Conservation (phyloP, 2,888 invertebrate species). For the Ophion ellenae region DNA sequence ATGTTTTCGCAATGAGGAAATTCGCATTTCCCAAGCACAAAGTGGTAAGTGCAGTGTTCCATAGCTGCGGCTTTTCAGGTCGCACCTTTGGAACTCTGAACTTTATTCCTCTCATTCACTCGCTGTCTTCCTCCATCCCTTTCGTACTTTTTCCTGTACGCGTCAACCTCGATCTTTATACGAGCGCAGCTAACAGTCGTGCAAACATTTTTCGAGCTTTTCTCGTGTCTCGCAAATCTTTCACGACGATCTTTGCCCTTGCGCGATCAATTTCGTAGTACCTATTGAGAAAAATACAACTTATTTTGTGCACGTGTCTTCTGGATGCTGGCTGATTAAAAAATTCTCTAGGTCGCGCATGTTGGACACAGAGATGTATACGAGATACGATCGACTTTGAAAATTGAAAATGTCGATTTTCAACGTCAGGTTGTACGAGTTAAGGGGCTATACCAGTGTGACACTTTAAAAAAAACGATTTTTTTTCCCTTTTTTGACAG, state of each 20-base stretch:
- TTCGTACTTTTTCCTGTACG: constrained; percentile 30
- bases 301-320: neutral
- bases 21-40: constrained; percentile 50
- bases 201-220: constrained; percentile 29
- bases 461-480: too few species aligned
- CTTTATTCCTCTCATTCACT: constrained; percentile 12
- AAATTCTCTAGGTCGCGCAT: too few species aligned
- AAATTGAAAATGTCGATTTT: too few species aligned
- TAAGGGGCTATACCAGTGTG: too few species aligned
- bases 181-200: constrained; percentile 13
- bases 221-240: constrained; percentile 20
- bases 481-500: too few species aligned
- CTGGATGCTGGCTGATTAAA: neutral
- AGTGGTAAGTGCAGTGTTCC: constrained; percentile 37
- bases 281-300: constrained; percentile 1
- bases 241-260: constrained; percentile 3
- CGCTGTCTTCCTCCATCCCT: constrained; percentile 1
- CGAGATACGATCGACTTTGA: too few species aligned
- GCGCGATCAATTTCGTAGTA: constrained; percentile 8
- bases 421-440: too few species aligned
- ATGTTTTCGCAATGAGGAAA: constrained; percentile 48
- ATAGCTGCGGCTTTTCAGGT: constrained; percentile 35
- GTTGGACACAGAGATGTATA: too few species aligned
- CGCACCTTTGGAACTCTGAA: constrained; percentile 39
- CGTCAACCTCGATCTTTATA: constrained; percentile 48